Percentiles rank a stretch among this genome's conserved stretches.
These are phyloP conservation scores for Neomorphus geoffroyi DNA, from an alignment of 2,797 vertebrate species.

Conservation along the genomic window DNA sequence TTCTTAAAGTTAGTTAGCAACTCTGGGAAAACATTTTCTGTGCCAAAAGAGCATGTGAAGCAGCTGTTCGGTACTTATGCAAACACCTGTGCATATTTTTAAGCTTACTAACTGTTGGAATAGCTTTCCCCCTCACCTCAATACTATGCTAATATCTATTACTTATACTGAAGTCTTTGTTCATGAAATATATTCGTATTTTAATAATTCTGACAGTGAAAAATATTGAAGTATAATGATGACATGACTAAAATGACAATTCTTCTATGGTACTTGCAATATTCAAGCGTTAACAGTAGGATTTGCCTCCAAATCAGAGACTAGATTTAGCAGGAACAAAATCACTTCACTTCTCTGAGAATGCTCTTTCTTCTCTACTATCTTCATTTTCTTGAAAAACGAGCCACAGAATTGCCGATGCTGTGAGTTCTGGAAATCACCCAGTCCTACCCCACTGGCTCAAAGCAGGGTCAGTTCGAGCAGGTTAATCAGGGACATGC, in stretches of 20 bases:
- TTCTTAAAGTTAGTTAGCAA: background rate
- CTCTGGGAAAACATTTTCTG: background rate
- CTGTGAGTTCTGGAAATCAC: background rate
- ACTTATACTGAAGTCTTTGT: slow-evolving; percentile 2
- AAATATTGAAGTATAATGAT: background rate
- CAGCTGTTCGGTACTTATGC: slow-evolving; percentile 29
- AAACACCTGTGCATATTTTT: slow-evolving; percentile 58
- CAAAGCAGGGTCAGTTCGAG: background rate
- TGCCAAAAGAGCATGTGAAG: background rate
- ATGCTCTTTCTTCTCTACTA: background rate
- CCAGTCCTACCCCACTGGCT: background rate
- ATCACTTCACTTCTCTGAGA: background rate
- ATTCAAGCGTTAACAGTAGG: background rate
- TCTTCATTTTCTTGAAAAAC: background rate
- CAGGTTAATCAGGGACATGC: background rate
- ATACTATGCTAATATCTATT: background rate
- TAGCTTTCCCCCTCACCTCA: slow-evolving; percentile 2
- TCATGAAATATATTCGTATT: background rate
- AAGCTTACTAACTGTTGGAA: slow-evolving; percentile 26
- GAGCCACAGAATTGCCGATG: background rate
- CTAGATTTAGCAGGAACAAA: background rate
- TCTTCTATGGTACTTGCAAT: background rate
- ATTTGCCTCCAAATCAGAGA: background rate
- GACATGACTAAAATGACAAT: background rate
- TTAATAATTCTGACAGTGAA: slow-evolving; percentile 17